A percentile compares a stretch with the other conserved stretches of the same genome.
Evolutionary conservation across 2,797 vertebrate species (phyloP).

Genomic region (Helostoma temminkii): DNA sequence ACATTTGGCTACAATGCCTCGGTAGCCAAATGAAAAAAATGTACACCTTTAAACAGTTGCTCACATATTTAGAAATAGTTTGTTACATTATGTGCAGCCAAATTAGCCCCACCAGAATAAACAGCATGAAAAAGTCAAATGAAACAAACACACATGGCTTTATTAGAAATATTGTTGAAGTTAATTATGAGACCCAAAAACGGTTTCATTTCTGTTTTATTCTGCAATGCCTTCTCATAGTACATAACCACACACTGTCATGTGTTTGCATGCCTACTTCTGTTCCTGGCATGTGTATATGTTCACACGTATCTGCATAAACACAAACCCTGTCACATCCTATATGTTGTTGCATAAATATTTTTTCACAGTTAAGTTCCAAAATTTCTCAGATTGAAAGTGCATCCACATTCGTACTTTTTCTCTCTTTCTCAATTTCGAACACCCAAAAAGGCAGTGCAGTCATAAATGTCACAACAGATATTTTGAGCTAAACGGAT

Average conservation of each 20-base stretch:
- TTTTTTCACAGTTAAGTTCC: slow-evolving; percentile 1
- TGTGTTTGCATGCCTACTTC: neutral
- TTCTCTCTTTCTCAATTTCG: slow-evolving; percentile 51
- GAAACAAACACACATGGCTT: neutral
- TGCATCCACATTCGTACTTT: slow-evolving; percentile 43
- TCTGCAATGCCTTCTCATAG: neutral
- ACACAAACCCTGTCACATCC: neutral
- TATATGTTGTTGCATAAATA: slow-evolving; percentile 1
- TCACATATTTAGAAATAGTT: neutral
- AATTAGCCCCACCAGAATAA: neutral
- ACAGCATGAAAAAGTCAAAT: neutral
- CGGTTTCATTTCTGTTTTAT: slow-evolving; percentile 38
- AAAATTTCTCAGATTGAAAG: slow-evolving; percentile 50
- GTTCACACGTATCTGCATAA: no score
- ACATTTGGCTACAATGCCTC: no score
- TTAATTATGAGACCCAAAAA: neutral
- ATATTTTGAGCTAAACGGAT: slow-evolving; percentile 69
- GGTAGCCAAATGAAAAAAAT: no score
- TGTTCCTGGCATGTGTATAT: neutral
- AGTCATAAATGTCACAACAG: slow-evolving; percentile 63
- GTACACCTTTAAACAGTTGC: no score
- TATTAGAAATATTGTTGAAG: neutral
- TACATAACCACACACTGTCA: neutral
- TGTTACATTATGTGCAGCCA: neutral
- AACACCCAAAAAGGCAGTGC: slow-evolving; percentile 13